Base-by-base conservation (phyloP, 2,888 invertebrate genomes). In the Idaea biselata region DNA sequence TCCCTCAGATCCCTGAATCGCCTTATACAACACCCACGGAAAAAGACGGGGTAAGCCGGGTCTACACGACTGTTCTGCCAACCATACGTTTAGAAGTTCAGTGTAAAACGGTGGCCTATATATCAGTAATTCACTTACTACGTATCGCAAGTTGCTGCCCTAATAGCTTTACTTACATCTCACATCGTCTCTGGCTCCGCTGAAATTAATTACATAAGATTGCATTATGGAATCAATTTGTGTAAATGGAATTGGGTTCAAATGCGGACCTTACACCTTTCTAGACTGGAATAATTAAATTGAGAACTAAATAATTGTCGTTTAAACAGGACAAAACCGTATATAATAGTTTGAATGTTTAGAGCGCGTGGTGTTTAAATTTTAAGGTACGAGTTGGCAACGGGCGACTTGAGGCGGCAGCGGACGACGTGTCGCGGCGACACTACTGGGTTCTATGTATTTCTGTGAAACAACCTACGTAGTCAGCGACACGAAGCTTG, bases 101-200 rank as follows among this genome's bases (percentile, higher is more conserved):
- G 44, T 44, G 44, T 44, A 18, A 56, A 18, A 56, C 5, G 18
- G 8, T 11, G 56, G 56, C 61, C 61, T 61, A 61, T 61, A 59
- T 6, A 32, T 57, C 53, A 58, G 53, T 64, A 67, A 67, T 64
- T 62, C 64, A 60, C 31, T 67, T 67, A 62, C 14, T 8, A 57
- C 56, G 18, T 17, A 6, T 18, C 57, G 57, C 57, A 67, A 64
- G 62, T 67, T 63, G 60, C 55, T 16, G 16, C 6, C 58, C 58
- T 62, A 63, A 66, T 63, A 55, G 53, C 63, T 58, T 66, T 62
- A 58, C 58, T 55, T 60, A 60, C 62, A 60, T 54, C 56, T 55
- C 16, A 25, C 44, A 44, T 18, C 18, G 56, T 17, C 55, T 6
- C 17, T 11, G 18, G 17, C 17, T 18, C 18, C 7, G 16, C 18